Base-by-base conservation (phyloP, 1,140 invertebrate species). In the Heliconius congener region DNA sequence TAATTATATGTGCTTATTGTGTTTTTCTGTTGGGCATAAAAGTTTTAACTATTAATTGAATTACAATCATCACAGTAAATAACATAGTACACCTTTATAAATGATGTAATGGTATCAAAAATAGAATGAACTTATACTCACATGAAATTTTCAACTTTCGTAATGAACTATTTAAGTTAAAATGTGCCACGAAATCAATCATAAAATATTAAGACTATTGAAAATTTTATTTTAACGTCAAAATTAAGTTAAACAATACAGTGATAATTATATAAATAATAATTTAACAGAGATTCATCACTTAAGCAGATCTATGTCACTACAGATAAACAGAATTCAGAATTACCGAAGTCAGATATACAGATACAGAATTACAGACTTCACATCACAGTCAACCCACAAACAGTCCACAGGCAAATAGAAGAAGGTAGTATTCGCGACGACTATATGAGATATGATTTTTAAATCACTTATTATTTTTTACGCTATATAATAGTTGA, bases 11-110 rank as follows among this genome's bases (percentile, higher is more conserved):
- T 71, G 82, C 84, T 84, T 82, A 82, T 55, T 82, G 60, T 66
- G 60, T 34, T 86, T 74, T 85, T 89, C 90, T 90, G 91, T 85
- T 79, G 84, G 60, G 60, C 60, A 88, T 86, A 92, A 84, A 83
- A 55, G 60, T 72, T 73, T 27, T 1, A 66, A 66, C 60, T 30
- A 66, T 66, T 72, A 34, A 78, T 57, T 77, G n/a, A 80, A 57
- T 46, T 74, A 13, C 66, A 66, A 73, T 46, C 77, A 57, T 27
- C 34, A 74, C 39, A 75, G 16, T 66, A 73, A 81, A 76, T n/a
- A 75, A 39, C 23, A 73, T 34, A 70, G n/a, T 52, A 55, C 72
- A 55, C 52, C 66, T 42, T 55, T 77, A 50, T 42, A 82, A 81
- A 82, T 84, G 80, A 84, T 81, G 82, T 84, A 84, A 84, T 84